These are phyloP conservation scores for Amiota mariae DNA, from an alignment of 2,888 invertebrate genomes.

Conservation along the genomic window DNA sequence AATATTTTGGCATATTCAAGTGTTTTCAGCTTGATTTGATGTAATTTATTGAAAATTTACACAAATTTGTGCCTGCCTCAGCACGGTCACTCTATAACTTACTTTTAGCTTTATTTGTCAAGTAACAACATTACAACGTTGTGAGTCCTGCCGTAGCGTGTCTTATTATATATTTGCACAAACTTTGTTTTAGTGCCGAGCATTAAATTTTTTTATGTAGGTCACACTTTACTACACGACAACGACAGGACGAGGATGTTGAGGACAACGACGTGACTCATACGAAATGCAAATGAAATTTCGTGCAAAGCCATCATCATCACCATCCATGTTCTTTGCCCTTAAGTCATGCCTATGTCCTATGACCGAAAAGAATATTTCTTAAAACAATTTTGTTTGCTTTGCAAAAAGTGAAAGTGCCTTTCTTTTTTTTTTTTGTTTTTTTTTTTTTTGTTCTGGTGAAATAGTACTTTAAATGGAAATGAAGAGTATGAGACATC, in stretches of 20 bases:
- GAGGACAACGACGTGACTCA: constrained; percentile 47
- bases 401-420: constrained; percentile 24
- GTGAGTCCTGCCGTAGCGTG: not conserved
- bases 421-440: no score
- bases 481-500: no score
- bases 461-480: no score
- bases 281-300: constrained; percentile 59
- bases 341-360: constrained; percentile 22
- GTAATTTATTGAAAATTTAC: constrained; percentile 57
- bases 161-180: not conserved
- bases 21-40: constrained; percentile 52
- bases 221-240: constrained; percentile 46
- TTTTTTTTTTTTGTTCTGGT: no score
- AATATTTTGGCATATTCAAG: constrained; percentile 25
- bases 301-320: not conserved
- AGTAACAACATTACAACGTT: not conserved
- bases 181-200: constrained; percentile 22
- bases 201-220: constrained; percentile 46
- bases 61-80: constrained; percentile 54
- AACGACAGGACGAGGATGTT: no score
- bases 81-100: constrained; percentile 31
- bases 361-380: constrained; percentile 7
- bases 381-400: constrained; percentile 17
- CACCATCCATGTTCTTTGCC: not conserved
- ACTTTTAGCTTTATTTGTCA: constrained; percentile 14